Evolutionary conservation across 2,888 invertebrate species (phyloP).

Genomic region (Melikaiella ostensackeni): DNA sequence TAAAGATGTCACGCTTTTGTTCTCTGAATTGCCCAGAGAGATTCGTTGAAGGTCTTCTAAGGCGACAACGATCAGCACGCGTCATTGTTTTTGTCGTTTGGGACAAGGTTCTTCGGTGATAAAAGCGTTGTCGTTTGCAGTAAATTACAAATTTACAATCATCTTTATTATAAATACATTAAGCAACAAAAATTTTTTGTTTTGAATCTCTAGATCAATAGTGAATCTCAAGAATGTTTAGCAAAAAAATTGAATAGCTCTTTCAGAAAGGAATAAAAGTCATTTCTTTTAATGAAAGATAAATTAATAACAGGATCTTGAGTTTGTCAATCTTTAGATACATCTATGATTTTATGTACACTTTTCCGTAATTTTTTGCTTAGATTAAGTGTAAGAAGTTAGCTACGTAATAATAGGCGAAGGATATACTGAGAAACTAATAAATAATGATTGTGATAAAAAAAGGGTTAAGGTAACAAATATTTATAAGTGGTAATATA

Average conservation of each 20-base stretch:
- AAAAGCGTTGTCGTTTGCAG: background rate
- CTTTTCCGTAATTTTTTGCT: slow-evolving; percentile 1
- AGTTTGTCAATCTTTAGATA: background rate
- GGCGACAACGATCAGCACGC: slow-evolving; percentile 35
- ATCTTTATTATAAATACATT: background rate
- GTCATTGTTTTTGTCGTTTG: slow-evolving; percentile 35
- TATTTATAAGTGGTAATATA: background rate
- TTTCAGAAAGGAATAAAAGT: background rate
- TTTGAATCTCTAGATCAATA: background rate
- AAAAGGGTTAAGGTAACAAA: background rate
- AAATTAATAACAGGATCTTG: slow-evolving; percentile 1
- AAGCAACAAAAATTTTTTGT: too few species aligned
- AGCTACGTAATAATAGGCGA: background rate
- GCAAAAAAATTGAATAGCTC: too few species aligned
- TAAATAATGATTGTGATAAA: background rate
- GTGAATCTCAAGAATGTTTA: too few species aligned
- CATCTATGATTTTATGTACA: background rate
- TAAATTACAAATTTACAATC: background rate
- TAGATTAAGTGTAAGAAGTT: background rate
- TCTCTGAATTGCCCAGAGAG: slow-evolving; percentile 33
- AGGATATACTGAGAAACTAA: background rate
- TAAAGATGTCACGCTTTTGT: slow-evolving; percentile 37
- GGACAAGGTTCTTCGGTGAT: slow-evolving; percentile 25
- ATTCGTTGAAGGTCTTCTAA: slow-evolving; percentile 34
- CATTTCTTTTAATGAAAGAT: background rate